phyloP scores from a whole-genome alignment of 2,113 vertebrate species.

The Corydoras sp. region DNA sequence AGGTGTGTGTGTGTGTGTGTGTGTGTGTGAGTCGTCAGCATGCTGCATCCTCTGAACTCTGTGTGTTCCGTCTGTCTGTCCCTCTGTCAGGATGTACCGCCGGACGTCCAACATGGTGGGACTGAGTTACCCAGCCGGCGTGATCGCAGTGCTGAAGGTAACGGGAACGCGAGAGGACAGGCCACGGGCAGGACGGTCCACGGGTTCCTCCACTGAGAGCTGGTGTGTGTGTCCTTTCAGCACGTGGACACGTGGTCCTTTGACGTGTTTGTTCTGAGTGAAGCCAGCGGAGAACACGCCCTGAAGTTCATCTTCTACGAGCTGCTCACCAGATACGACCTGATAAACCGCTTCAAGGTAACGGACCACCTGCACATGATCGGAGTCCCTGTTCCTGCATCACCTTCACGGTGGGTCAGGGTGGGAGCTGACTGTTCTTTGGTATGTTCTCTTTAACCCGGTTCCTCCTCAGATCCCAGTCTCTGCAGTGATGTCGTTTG shows the following conservation, averaged over 20 bases:
- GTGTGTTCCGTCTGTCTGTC: not conserved
- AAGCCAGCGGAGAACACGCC: slow-evolving; percentile 85
- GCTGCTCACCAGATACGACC: slow-evolving; percentile 88
- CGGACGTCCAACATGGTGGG: slow-evolving; percentile 87
- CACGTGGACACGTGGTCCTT: slow-evolving; percentile 93
- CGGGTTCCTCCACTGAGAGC: no score
- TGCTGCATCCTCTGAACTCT: no score
- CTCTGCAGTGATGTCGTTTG: slow-evolving; percentile 87
- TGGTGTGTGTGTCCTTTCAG: slow-evolving; percentile 53
- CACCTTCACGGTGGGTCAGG: no score
- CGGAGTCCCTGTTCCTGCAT: no score
- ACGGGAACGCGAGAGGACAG: no score
- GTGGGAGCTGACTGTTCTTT: no score
- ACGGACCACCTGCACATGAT: slow-evolving; percentile 20
- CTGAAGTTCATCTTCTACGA: slow-evolving; percentile 96
- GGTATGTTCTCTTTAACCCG: not conserved
- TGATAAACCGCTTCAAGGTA: slow-evolving; percentile 94
- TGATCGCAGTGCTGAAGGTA: slow-evolving; percentile 90
- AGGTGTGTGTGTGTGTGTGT: slow-evolving; percentile 61
- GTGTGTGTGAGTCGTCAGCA: no score
- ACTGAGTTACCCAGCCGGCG: slow-evolving; percentile 82
- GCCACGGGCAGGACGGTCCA: no score
- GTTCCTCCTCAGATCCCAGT: slow-evolving; percentile 75
- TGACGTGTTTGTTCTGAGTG: slow-evolving; percentile 89
- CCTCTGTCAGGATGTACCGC: slow-evolving; percentile 83